Evolutionary conservation across 1,140 invertebrate species (phyloP), one percentile per base, ranked within the genome.

Genomic region (Meteorus sp.): DNA sequence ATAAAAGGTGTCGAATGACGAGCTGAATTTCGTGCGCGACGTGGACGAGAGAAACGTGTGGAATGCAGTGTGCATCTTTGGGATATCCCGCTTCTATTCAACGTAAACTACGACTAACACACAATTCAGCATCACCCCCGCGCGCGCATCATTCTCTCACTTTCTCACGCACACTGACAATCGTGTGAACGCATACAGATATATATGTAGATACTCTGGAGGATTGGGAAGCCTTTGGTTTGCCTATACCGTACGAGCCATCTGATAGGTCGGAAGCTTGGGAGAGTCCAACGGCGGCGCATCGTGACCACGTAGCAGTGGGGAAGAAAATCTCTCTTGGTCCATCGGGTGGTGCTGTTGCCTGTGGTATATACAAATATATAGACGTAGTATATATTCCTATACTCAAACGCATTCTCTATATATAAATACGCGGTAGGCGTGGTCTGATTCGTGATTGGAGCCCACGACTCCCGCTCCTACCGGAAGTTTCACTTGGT

Each of bases 381-480:
- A n/a, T n/a, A n/a, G n/a, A n/a, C n/a, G n/a, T n/a, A n/a, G n/a
- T n/a, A n/a, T n/a, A n/a, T n/a, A n/a, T n/a, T n/a, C n/a, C n/a
- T 11, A 39, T 39, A 39, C 8, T 39, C 35, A 13, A n/a, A n/a
- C n/a, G n/a, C n/a, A n/a, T n/a, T n/a, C n/a, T n/a, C n/a, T n/a
- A n/a, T n/a, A n/a, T 4, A n/a, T 39, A 4, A 5, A 7, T 39
- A 3, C 8, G 27, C n/a, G 31, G 55, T 57, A 64, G 72, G 70
- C 72, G 69, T 57, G 37, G 39, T 64, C 50, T 15, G 43, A 25
- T 15, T 2, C 27, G 31, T 56, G 60, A 75, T 78, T 76, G 74
- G 76, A 61, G 61, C 54, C 50, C 25, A 22, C n/a, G 8, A 29
- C 45, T 59, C 58, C 57, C 63, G 66, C 66, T 70, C 29, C 59